Conservation (phyloP, 2,797 vertebrate genomes). For the Okamejei kenojei region DNA sequence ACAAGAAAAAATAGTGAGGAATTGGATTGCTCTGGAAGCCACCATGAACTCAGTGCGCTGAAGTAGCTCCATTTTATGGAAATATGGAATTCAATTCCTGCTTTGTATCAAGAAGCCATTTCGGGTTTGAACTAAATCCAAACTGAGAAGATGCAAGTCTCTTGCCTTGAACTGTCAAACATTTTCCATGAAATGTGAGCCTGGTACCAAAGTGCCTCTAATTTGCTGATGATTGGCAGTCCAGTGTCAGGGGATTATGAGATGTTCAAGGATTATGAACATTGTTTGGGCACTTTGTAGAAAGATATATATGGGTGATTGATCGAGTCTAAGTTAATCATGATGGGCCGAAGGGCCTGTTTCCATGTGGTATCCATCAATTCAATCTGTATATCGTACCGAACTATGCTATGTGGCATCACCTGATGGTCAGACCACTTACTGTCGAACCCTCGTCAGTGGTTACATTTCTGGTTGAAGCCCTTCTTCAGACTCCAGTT, state of each 20-base stretch:
- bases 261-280: not conserved
- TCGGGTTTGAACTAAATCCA: not conserved
- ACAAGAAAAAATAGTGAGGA: no score
- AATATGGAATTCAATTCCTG: not conserved
- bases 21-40: no score
- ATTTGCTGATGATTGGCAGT: not conserved
- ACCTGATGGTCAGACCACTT: no score
- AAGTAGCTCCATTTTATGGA: no score
- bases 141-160: not conserved
- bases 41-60: no score
- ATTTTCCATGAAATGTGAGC: not conserved
- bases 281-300: not conserved
- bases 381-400: no score
- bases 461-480: no score
- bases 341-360: no score
- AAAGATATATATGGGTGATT: not conserved
- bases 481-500: no score
- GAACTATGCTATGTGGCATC: not conserved
- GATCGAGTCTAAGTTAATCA: no score
- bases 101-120: not conserved
- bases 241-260: not conserved
- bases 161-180: not conserved
- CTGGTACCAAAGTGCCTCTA: not conserved
- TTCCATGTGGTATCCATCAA: no score
- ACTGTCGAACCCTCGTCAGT: no score